Base-by-base conservation (phyloP, 1,140 invertebrate genomes). In the Sitophilus oryzae region DNA sequence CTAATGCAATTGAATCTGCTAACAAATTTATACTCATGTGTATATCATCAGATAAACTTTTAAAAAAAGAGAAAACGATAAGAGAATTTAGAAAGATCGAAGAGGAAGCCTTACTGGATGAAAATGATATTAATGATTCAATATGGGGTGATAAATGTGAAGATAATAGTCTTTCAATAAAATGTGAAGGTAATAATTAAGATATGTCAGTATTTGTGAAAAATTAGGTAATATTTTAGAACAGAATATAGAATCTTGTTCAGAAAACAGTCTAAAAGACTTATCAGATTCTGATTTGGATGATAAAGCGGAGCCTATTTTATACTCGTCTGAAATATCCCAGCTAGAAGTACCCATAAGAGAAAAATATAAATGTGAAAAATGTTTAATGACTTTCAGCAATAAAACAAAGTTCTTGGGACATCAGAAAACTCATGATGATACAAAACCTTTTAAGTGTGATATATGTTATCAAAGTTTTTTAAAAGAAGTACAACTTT, bases 371-470 rank as follows among this genome's bases (percentile, higher is more conserved):
- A 40, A 15, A 21, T 65, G 63, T 60, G 18, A 22, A 15, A 20
- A 45, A 21, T 65, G 63, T 52, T 6, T 45, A 38, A 52, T 51
- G 40, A 50, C 40, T 23, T 65, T 65, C 45, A 60, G 30, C 14
- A 57, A 60, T 18, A 63, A 58, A 54, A 47, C 30, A n/a, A 58
- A 56, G 15, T 58, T 55, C 42, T 23, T 49, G 10, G 50, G 45
- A 25, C 63, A 65, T 35, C 37, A 46, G 46, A 63, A 55, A 23
- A 51, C 47, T 40, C 63, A 65, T 34, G 46, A 56, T 15, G 36
- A 60, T n/a, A 44, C 40, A 11, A 62, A 60, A 37, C 48, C 48
- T 37, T 64, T 54, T 23, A 59, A 57, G 22, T 65, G 63, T 52
- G 14, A 53, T 16, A 14, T 42, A 25, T 63, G 63, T 52, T 44